Evolutionary conservation across 2,113 vertebrate species (phyloP), one percentile per base, ranked within the genome.

Genomic region (Notothenia coriiceps): DNA sequence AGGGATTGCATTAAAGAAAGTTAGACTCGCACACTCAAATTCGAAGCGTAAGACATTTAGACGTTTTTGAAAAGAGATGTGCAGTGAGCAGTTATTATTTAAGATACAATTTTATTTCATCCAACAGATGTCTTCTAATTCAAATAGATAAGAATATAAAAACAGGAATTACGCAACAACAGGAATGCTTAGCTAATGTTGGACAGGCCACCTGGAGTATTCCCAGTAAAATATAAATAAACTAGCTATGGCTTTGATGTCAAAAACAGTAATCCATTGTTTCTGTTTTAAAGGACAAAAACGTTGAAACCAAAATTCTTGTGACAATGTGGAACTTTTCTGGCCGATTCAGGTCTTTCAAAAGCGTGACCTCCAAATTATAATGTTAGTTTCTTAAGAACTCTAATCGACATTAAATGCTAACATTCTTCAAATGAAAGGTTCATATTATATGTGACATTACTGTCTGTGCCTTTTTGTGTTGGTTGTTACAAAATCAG

Each of bases 201-300:
- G 40, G 60, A 79, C 25, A 7, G 46, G 22, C 49, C 77, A 80
- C 77, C 56, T 52, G 73, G 44, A 51, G 20, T 14, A 29, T 44
- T 64, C 44, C 59, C 4, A 2, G 11, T 33, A 5, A 11, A 6
- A 51, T 25, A 17, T 13, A 43, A 13, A 44, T 29, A 65, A 72
- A 3, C 10, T 6, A 5, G 14, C 43, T 56, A 22, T 70, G 55
- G 10, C 20, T 64, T 64, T 10, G n/a, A 20, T 63, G n/a, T 40
- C 47, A 49, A 13, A 2, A 10, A 52, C 20, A 46, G 43, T 7
- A 70, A 10, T 29, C 4, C 1, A 18, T 33, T 60, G 11, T 15
- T 22, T 25, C 13, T 8, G 5, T 40, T 14, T 52, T 52, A 12
- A 25, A 25, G 11, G 33, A 49, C 17, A 29, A 6, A 51, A 40